Evolutionary conservation across 2,888 invertebrate genomes (phyloP).

Genomic region (Aspidapion aeneum): DNA sequence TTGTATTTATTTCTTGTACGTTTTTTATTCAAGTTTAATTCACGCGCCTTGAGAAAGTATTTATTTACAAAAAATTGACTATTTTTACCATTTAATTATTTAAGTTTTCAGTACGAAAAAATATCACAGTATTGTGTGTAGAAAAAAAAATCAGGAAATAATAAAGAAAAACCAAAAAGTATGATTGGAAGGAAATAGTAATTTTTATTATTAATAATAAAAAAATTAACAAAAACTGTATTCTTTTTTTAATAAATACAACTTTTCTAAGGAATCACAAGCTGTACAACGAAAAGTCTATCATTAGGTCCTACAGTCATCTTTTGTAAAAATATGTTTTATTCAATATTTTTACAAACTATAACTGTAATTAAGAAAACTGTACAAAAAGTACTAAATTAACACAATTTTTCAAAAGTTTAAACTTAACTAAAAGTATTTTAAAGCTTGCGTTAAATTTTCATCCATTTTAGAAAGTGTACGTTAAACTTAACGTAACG

Average conservation of each 20-base stretch:
- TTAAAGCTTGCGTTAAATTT: conserved; percentile 31
- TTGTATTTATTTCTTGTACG: conserved; percentile 6
- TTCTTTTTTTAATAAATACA: conserved; percentile 44
- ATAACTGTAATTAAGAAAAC: conserved; percentile 20
- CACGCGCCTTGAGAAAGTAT: neutral
- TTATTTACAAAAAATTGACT: conserved; percentile 42
- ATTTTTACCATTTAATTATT: conserved; percentile 36
- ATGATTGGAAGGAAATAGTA: conserved; percentile 35
- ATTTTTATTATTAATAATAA: conserved; percentile 41
- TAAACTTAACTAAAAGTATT: conserved; percentile 13
- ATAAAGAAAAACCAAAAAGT: conserved; percentile 14
- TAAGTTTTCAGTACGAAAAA: conserved; percentile 45
- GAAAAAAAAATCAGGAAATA: conserved; percentile 18
- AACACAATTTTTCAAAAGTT: neutral
- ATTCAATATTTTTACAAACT: too few species aligned
- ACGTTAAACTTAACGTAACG: conserved; percentile 36
- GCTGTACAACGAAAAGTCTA: conserved; percentile 14
- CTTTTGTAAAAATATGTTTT: conserved; percentile 20
- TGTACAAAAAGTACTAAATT: conserved; percentile 23
- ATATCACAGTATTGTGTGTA: conserved; percentile 44
- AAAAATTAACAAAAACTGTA: conserved; percentile 44
- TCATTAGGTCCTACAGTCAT: conserved; percentile 9
- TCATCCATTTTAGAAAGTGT: conserved; percentile 35
- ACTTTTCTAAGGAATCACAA: conserved; percentile 33
- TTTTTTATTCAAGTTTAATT: conserved; percentile 9